Base-by-base conservation (phyloP, 2,113 vertebrate genomes). In the Nanger granti region DNA sequence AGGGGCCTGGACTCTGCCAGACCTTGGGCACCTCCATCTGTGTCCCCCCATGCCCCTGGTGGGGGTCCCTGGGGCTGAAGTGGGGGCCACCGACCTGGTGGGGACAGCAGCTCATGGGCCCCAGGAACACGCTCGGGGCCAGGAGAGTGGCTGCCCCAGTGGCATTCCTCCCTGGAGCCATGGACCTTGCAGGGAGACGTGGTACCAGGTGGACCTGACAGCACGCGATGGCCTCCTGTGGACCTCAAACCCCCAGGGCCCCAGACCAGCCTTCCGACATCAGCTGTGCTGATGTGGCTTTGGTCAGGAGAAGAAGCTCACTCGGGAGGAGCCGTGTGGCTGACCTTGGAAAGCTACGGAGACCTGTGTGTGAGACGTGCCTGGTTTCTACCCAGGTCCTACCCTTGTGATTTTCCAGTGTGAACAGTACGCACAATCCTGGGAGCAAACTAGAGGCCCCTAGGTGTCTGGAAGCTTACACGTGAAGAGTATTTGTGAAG, bases 361-460 rank as follows among this genome's bases (percentile, higher is more conserved):
- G 34, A 88, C 95, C 76, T 55, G 29, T 57, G n/a, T 87, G 55
- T 8, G 17, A 87, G 10, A 44, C 5, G 18, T 44, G 31, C 29
- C 64, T 31, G 14, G 20, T 20, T 34, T 57, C 60, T 69, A 8
- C 52, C 55, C 34, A 8, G 73, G 91, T 76, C 6, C 57, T 88
- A 3, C 8, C 80, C 91, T 49, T 69, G 79, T 89, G 84, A 31
- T 29, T 94, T 87, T n/a, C 83, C 26, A 49, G 31, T 2, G 7
- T 86, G 52, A 87, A 47, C 60, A 47, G 82, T 87, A 54, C 4
- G n/a, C 41, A 47, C 69, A 59, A 41, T 54, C 29, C 83, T 84
- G 41, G 49, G 66, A 69, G 79, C 86, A 91, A 94, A 80, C 97
- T 79, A 69, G 79, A 85, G 31, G 82, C 31, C 79, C 49, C 89